Evolutionary conservation across 1,140 invertebrate genomes (phyloP).

Genomic region (Antheraea pernyi): DNA sequence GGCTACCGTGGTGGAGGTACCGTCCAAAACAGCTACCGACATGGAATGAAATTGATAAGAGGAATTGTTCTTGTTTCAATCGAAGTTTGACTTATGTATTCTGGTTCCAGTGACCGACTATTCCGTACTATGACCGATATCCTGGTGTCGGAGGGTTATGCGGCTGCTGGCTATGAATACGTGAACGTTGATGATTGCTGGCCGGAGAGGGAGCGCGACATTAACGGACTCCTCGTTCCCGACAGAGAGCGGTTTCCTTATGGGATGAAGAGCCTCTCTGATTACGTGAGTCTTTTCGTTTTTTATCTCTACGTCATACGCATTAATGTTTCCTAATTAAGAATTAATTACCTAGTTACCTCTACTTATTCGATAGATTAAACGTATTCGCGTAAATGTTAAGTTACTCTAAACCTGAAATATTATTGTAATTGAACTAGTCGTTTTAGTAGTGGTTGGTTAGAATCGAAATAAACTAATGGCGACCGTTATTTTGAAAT

Average conservation of each 20-base stretch:
- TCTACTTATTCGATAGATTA: no score
- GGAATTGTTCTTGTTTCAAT: no score
- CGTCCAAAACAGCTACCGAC: no score
- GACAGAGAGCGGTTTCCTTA: constrained; percentile 94
- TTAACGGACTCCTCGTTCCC: constrained; percentile 88
- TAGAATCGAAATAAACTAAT: no score
- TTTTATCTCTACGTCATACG: not conserved
- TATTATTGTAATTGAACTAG: no score
- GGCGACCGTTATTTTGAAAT: no score
- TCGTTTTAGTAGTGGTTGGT: no score
- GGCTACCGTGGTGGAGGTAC: no score
- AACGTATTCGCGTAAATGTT: no score
- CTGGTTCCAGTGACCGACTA: constrained; percentile 87
- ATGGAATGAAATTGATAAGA: no score
- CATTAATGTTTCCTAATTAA: not conserved
- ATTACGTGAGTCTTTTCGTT: constrained; percentile 88
- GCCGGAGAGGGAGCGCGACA: constrained; percentile 89
- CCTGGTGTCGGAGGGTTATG: constrained; percentile 93
- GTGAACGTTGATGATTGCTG: constrained; percentile 98
- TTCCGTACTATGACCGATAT: constrained; percentile 96
- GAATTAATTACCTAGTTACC: not conserved
- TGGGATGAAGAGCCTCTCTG: constrained; percentile 93
- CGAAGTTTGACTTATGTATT: not conserved
- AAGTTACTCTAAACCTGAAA: no score
- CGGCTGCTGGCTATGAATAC: constrained; percentile 93